Conservation (phyloP, 2,797 vertebrate species). For the Pristis pectinata region DNA sequence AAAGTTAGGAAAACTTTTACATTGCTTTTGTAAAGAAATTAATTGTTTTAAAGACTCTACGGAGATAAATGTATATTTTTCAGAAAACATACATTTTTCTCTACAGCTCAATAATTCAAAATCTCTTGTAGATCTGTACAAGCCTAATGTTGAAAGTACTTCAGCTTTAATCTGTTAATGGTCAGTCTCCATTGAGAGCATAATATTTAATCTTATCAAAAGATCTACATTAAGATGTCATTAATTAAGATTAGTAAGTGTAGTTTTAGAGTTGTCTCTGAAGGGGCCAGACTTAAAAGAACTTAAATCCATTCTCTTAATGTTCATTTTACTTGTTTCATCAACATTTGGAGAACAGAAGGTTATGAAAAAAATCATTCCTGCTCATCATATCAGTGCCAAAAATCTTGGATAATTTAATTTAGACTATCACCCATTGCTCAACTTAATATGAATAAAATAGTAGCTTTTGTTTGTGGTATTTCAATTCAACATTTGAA, state of each 20-base stretch:
- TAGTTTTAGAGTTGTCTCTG: not conserved
- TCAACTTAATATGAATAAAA: not conserved
- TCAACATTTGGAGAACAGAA: not conserved
- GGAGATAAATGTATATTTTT: not conserved
- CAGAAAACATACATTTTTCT: not conserved
- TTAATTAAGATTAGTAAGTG: not conserved
- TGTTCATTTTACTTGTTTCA: not conserved
- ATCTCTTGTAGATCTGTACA: not conserved
- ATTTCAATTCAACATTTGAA: not conserved
- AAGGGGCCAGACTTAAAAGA: not conserved
- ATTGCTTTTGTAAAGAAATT: not conserved
- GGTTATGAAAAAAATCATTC: not conserved
- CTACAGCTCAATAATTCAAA: not conserved
- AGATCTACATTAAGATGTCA: not conserved
- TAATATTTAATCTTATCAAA: conserved; percentile 1
- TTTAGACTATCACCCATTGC: not conserved
- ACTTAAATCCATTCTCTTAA: not conserved
- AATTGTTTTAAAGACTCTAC: not conserved
- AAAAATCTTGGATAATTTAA: not conserved
- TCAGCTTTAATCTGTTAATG: conserved; percentile 17
- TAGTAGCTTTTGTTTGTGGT: not conserved
- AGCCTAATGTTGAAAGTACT: not conserved
- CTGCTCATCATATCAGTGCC: not conserved
- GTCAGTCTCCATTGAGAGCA: not conserved
- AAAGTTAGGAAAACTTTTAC: not conserved